Evolutionary conservation across 2,888 invertebrate species (phyloP).

Genomic region (Lymantria dispar): DNA sequence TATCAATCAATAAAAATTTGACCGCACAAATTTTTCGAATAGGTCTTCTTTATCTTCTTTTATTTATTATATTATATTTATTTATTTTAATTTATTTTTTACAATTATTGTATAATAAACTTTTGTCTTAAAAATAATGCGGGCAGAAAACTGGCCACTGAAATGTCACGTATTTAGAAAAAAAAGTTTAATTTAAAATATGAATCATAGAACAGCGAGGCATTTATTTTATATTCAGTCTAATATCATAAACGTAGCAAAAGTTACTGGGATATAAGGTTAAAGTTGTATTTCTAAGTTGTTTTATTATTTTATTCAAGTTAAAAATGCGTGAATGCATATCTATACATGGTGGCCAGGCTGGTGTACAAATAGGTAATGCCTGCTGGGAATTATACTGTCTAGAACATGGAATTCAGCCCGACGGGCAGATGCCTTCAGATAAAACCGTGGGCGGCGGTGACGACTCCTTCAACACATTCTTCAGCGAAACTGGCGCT

Average conservation of each 20-base stretch:
- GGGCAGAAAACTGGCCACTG: not conserved
- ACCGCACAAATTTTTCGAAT: no score
- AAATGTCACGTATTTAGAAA: conserved; percentile 10
- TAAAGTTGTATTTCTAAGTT: conserved; percentile 49
- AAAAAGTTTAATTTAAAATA: conserved; percentile 24
- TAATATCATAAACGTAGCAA: conserved; percentile 31
- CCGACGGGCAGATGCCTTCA: conserved; percentile 93
- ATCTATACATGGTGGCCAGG: conserved; percentile 74
- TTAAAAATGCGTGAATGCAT: conserved; percentile 74
- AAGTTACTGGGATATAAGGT: conserved; percentile 32
- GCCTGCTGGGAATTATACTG: conserved; percentile 94
- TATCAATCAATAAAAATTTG: no score
- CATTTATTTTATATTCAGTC: conserved; percentile 34
- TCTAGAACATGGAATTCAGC: conserved; percentile 91
- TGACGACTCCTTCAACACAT: conserved; percentile 97
- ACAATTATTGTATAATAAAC: no score
- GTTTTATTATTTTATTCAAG: conserved; percentile 24
- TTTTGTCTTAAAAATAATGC: no score
- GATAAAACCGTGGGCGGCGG: conserved; percentile 91
- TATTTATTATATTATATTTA: no score
- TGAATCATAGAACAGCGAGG: conserved; percentile 14
- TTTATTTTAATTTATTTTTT: no score
- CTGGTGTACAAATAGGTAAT: conserved; percentile 92
- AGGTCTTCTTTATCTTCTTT: no score
- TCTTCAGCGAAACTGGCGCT: conserved; percentile 96